Conservation (phyloP, 2,888 invertebrate species). For the Zootermopsis nevadensis region DNA sequence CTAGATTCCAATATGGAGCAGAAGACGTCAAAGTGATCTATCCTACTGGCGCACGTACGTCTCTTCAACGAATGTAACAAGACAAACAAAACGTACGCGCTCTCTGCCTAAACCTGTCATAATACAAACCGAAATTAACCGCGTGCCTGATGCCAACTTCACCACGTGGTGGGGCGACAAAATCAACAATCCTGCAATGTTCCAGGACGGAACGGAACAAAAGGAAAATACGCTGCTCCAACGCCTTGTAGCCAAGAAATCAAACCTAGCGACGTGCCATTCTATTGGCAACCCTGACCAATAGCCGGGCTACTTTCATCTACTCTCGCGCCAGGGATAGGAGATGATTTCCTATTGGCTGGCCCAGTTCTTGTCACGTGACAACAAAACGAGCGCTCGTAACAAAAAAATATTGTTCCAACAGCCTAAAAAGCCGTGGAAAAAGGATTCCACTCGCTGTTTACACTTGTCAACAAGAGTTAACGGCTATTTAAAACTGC, state of each 20-base stretch:
- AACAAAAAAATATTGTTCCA: slow-evolving; percentile 37
- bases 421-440: slow-evolving; percentile 44
- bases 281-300: slow-evolving; percentile 35
- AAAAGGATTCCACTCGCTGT: slow-evolving; percentile 48
- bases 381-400: slow-evolving; percentile 42
- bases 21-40: not conserved
- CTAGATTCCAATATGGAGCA: not conserved
- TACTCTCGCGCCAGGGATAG: slow-evolving; percentile 49
- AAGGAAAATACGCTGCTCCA: not conserved
- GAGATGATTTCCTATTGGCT: slow-evolving; percentile 45
- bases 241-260: not conserved
- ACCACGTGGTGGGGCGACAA: slow-evolving; percentile 2
- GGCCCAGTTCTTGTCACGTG: slow-evolving; percentile 48
- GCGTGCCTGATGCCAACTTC: not conserved
- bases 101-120: not conserved
- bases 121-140: not conserved
- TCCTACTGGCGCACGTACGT: too few relatives aligned
- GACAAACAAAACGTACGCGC: not conserved
- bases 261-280: slow-evolving; percentile 1
- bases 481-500: slow-evolving; percentile 50
- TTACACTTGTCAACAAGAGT: slow-evolving; percentile 50
- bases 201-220: not conserved
- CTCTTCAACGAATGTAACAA: not conserved
- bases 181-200: not conserved
- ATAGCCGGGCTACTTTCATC: slow-evolving; percentile 36